Percentiles rank a stretch among this genome's conserved stretches.
phyloP scores from a whole-genome alignment of 2,888 invertebrate species.

The Stenotaenia linearis region DNA sequence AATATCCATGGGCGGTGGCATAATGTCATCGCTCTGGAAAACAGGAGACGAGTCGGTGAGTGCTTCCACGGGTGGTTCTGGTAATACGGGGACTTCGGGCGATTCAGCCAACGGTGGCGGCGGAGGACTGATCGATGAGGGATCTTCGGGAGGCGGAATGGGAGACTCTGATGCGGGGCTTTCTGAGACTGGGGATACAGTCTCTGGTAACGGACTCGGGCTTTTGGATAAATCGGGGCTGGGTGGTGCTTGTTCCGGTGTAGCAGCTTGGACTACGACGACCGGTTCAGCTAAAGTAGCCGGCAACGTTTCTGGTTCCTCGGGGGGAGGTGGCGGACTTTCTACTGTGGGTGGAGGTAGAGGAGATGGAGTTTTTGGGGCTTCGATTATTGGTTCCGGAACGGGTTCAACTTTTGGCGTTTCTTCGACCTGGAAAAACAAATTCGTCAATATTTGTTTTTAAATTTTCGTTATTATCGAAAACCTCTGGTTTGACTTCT shows the following conservation, averaged over 20 bases:
- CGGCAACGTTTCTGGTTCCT: not conserved
- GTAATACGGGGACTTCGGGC: not conserved
- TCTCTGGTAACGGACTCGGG: not conserved
- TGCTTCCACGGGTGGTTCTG: conserved; percentile 11
- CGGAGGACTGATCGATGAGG: not conserved
- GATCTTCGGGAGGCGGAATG: not conserved
- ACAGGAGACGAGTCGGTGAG: not conserved
- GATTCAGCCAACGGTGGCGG: not conserved
- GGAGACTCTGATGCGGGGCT: conserved; percentile 1
- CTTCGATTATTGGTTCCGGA: not conserved
- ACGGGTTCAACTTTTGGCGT: conserved; percentile 7
- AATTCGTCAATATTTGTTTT: not conserved
- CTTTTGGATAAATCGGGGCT: not conserved
- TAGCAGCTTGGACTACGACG: conserved; percentile 1
- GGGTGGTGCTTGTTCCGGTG: not conserved
- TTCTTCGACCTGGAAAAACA: not conserved
- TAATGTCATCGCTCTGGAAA: not conserved
- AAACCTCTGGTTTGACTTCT: not conserved
- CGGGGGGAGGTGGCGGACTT: not conserved
- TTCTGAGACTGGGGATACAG: not conserved
- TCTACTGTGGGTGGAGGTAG: not conserved
- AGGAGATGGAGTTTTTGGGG: not conserved
- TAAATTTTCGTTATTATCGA: not conserved
- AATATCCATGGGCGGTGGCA: conserved; percentile 3
- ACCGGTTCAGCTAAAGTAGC: conserved; percentile 6